Conservation (phyloP, 2,113 vertebrate species). For the Procapra przewalskii region DNA sequence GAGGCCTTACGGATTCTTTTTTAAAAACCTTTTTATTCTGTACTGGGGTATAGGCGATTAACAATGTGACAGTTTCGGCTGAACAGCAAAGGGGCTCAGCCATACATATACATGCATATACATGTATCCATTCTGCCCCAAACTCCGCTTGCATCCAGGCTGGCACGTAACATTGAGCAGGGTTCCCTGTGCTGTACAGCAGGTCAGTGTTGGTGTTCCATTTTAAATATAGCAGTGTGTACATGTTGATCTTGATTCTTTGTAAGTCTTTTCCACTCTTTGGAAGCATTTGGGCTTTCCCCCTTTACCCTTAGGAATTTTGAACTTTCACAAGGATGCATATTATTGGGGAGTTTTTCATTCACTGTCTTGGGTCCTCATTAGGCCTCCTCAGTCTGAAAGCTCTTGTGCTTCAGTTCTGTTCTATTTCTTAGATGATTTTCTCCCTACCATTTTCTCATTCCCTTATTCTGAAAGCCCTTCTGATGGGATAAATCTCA, state of each 20-base stretch:
- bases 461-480: not conserved
- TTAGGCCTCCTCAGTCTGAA: not conserved
- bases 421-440: not conserved
- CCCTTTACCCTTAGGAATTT: not conserved
- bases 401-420: not conserved
- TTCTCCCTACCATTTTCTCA: not conserved
- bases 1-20: not conserved
- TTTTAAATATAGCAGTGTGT: not conserved
- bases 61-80: not conserved
- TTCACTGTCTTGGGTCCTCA: not conserved
- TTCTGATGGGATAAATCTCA: not conserved
- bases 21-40: not conserved
- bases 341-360: not conserved
- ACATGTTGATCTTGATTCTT: not conserved
- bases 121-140: not conserved
- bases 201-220: not conserved
- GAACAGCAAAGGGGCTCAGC: not conserved
- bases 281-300: constrained; percentile 6
- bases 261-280: not conserved
- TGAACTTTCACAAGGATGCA: not conserved
- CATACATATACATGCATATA: not conserved
- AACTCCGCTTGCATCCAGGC: not conserved
- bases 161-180: not conserved
- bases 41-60: not conserved
- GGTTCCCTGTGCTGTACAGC: not conserved